Percentiles rank a stretch among this genome's conserved stretches.
Conservation (phyloP, 2,113 vertebrate genomes). For the Eublepharis macularius region DNA sequence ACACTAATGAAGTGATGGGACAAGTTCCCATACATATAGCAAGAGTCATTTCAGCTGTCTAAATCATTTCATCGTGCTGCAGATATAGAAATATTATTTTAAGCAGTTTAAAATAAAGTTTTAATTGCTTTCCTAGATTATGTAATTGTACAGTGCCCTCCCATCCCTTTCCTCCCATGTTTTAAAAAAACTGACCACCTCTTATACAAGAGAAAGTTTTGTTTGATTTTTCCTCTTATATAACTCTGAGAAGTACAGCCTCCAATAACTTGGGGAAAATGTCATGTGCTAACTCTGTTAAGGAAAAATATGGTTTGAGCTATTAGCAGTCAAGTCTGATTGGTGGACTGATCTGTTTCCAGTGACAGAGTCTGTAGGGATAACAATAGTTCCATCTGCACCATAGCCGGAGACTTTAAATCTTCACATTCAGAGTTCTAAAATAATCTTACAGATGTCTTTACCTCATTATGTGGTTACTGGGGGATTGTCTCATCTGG, state of each 20-base stretch:
- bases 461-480: slow-evolving; percentile 70
- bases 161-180: background rate
- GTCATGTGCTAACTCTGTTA: slow-evolving; percentile 2
- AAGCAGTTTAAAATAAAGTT: background rate
- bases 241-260: slow-evolving; percentile 2
- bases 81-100: no score
- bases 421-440: slow-evolving; percentile 54
- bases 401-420: slow-evolving; percentile 62
- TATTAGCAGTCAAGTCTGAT: slow-evolving; percentile 33
- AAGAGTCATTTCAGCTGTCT: no score
- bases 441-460: slow-evolving; percentile 74
- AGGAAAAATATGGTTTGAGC: slow-evolving; percentile 28
- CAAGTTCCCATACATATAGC: no score
- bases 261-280: slow-evolving; percentile 26
- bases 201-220: background rate
- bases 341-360: slow-evolving; percentile 55
- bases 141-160: background rate
- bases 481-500: slow-evolving; percentile 73
- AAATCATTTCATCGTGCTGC: background rate
- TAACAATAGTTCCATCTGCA: slow-evolving; percentile 57
- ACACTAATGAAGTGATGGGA: no score
- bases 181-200: background rate
- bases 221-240: background rate
- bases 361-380: slow-evolving; percentile 35
- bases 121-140: background rate